phyloP scores from a whole-genome alignment of 2,113 vertebrate genomes.

The Aphyosemion australe region DNA sequence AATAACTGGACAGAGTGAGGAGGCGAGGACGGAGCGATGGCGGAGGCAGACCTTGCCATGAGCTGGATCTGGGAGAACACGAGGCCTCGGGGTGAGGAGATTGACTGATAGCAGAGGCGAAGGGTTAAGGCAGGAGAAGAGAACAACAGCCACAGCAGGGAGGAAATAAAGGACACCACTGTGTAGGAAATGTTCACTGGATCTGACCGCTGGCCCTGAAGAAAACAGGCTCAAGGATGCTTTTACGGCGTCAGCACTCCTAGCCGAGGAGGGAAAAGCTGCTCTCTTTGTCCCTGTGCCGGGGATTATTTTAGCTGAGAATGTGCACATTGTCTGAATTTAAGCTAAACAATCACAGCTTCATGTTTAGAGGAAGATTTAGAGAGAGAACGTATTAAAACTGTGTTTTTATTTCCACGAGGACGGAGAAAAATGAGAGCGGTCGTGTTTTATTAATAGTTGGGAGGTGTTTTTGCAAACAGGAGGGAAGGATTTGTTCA shows the following conservation, averaged over 20 bases:
- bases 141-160: conserved; percentile 23
- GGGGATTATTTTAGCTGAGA: not conserved
- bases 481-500: conserved; percentile 29
- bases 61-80: conserved; percentile 39
- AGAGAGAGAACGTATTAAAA: conserved; percentile 26
- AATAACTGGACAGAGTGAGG: conserved; percentile 54
- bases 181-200: not conserved
- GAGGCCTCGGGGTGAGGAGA: conserved; percentile 34
- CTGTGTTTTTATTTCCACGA: not conserved
- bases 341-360: not conserved
- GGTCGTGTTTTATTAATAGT: conserved; percentile 35
- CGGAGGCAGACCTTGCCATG: conserved; percentile 56
- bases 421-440: conserved; percentile 1
- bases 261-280: not conserved
- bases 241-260: not conserved
- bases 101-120: conserved; percentile 34
- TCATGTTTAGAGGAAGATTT: not conserved
- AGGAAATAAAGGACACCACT: conserved; percentile 8
- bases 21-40: conserved; percentile 39
- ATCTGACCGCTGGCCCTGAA: conserved; percentile 28
- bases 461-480: conserved; percentile 12
- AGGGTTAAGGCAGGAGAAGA: conserved; percentile 33
- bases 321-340: not conserved
- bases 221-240: conserved; percentile 4
- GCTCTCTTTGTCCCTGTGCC: not conserved